phyloP scores from a whole-genome alignment of 1,140 invertebrate species.

The Colletes latitarsis region DNA sequence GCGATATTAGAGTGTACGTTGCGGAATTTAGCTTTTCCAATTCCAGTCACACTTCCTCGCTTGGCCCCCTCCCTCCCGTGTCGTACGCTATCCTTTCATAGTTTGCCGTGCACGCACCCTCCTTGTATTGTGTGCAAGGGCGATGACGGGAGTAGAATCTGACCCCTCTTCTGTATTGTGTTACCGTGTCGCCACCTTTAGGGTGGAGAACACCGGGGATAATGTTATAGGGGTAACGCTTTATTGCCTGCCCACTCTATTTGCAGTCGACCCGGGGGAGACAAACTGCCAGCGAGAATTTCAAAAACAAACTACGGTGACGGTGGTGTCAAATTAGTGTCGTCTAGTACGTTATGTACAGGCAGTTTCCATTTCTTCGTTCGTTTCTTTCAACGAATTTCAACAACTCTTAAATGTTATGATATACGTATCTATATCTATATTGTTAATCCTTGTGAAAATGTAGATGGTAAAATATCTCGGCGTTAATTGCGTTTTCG shows the following conservation, averaged over 20 bases:
- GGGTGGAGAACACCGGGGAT: conserved; percentile 64
- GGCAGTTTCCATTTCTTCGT: background rate
- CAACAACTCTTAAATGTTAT: too few relatives aligned
- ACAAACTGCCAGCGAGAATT: conserved; percentile 47
- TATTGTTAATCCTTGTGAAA: too few relatives aligned
- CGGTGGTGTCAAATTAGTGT: conserved; percentile 33
- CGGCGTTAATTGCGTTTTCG: background rate
- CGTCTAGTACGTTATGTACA: background rate
- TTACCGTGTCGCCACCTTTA: conserved; percentile 72
- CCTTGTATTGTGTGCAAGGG: conserved; percentile 51
- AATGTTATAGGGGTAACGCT: conserved; percentile 68
- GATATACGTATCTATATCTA: too few relatives aligned
- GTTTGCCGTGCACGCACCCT: conserved; percentile 35
- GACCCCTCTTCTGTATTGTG: conserved; percentile 72
- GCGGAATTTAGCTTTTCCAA: conserved; percentile 38
- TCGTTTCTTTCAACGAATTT: too few relatives aligned
- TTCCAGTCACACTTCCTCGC: conserved; percentile 51
- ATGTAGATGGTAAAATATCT: too few relatives aligned
- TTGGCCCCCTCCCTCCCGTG: conserved; percentile 45
- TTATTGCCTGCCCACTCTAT: conserved; percentile 68
- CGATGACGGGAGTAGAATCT: conserved; percentile 67
- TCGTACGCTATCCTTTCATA: conserved; percentile 40
- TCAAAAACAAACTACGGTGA: conserved; percentile 55
- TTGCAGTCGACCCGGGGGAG: conserved; percentile 53
- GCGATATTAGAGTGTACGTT: background rate